Evolutionary conservation across 1,140 invertebrate species (phyloP).

Genomic region (Brachionus manjavacas): DNA sequence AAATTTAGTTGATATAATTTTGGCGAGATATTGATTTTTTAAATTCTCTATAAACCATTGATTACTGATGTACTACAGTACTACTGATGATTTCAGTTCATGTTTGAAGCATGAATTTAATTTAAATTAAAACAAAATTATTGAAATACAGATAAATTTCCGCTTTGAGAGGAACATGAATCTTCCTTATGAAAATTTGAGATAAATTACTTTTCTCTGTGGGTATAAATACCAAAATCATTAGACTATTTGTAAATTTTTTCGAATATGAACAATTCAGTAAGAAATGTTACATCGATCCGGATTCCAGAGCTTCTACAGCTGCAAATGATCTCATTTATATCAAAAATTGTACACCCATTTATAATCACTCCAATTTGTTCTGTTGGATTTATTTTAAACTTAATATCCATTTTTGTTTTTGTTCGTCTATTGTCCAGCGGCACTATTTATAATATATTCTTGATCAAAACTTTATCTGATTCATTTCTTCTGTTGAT

Average conservation of each 20-base stretch:
- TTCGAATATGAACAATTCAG: not conserved
- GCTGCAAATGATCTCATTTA: not conserved
- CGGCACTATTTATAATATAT: not conserved
- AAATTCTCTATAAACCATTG: too few species aligned
- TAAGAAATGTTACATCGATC: not conserved
- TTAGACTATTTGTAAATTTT: not conserved
- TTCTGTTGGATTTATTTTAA: not conserved
- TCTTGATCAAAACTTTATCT: not conserved
- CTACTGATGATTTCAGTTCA: too few species aligned
- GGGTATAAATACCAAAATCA: not conserved
- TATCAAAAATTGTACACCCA: not conserved
- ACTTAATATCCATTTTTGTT: not conserved
- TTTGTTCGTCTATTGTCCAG: not conserved
- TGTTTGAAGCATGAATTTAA: too few species aligned
- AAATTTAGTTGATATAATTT: too few species aligned
- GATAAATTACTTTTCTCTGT: not conserved
- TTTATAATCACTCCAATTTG: not conserved
- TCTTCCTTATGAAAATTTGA: not conserved
- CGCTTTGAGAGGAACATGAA: not conserved
- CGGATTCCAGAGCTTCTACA: not conserved
- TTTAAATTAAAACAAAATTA: not conserved
- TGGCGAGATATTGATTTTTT: too few species aligned
- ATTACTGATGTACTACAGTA: too few species aligned
- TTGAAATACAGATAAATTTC: not conserved
- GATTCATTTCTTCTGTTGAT: not conserved